A percentile compares a stretch with the other conserved stretches of the same genome.
phyloP scores from a whole-genome alignment of 2,113 vertebrate species.

The Antechinus flavipes region DNA sequence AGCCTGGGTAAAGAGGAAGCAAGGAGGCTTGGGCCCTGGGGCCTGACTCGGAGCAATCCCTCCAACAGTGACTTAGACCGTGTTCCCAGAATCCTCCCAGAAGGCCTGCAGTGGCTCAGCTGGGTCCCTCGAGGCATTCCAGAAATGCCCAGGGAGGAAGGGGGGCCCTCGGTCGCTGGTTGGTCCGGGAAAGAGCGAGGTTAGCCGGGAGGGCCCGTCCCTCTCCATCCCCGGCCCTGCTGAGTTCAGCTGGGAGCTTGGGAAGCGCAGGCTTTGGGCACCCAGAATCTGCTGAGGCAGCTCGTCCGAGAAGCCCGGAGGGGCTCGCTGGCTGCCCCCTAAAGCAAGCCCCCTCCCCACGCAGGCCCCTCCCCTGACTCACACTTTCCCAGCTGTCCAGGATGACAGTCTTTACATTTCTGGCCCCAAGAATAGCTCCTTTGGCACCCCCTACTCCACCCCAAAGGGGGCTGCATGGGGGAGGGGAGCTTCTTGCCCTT shows the following conservation, averaged over 20 bases:
- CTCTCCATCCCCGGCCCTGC: not conserved
- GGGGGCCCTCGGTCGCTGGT: not conserved
- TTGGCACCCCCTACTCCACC: no score
- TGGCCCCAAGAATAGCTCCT: not conserved
- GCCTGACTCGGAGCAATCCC: not conserved
- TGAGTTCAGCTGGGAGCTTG: not conserved
- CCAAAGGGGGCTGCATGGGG: not conserved
- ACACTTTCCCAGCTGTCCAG: not conserved
- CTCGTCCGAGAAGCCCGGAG: no score
- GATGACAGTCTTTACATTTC: slow-evolving; percentile 9
- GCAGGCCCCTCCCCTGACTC: not conserved
- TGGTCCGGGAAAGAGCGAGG: not conserved
- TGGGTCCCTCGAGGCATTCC: not conserved
- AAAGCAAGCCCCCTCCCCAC: not conserved
- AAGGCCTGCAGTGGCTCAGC: rapidly evolving
- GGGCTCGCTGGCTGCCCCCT: not conserved
- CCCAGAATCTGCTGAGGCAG: not conserved
- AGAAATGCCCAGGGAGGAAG: not conserved
- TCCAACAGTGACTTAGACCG: no score
- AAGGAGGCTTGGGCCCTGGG: not conserved
- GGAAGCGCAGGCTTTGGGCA: not conserved
- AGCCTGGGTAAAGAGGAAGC: not conserved
- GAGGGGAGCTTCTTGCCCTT: not conserved
- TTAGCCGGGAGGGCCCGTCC: not conserved
- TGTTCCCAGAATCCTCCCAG: not conserved